Evolutionary conservation across 2,113 vertebrate species (phyloP).

Genomic region (Apteryx mantelli): DNA sequence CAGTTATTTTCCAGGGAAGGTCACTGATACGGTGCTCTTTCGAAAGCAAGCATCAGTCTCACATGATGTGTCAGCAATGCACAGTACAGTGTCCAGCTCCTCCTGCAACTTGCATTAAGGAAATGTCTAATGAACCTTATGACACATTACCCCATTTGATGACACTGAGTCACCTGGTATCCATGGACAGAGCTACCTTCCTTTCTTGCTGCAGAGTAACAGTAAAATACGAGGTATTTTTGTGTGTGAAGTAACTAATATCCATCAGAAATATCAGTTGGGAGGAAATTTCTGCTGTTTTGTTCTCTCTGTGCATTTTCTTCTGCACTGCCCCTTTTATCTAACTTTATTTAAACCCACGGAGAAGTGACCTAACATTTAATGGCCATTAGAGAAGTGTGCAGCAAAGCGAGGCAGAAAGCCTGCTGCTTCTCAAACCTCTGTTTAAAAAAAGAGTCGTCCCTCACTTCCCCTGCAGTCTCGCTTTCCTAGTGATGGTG

Average conservation of each 20-base stretch:
- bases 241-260: neutral
- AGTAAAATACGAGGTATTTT: neutral
- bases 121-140: neutral
- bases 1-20: neutral
- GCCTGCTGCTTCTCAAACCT: neutral
- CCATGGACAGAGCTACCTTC: fast-evolving
- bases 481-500: neutral
- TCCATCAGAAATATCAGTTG: neutral
- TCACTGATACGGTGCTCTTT: fast-evolving
- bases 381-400: neutral
- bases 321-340: neutral
- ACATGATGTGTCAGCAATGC: neutral
- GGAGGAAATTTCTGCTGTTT: neutral
- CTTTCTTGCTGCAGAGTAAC: neutral
- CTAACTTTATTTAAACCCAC: neutral
- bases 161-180: neutral
- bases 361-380: neutral
- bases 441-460: neutral
- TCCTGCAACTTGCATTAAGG: neutral
- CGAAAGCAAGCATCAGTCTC: neutral
- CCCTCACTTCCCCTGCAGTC: neutral
- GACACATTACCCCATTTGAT: neutral
- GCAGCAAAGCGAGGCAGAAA: neutral
- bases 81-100: neutral
- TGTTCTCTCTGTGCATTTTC: neutral